Percentiles rank a stretch among this genome's conserved stretches.
These are phyloP conservation scores for Lineus longissimus DNA, from an alignment of 1,140 invertebrate genomes.

Conservation along the genomic window DNA sequence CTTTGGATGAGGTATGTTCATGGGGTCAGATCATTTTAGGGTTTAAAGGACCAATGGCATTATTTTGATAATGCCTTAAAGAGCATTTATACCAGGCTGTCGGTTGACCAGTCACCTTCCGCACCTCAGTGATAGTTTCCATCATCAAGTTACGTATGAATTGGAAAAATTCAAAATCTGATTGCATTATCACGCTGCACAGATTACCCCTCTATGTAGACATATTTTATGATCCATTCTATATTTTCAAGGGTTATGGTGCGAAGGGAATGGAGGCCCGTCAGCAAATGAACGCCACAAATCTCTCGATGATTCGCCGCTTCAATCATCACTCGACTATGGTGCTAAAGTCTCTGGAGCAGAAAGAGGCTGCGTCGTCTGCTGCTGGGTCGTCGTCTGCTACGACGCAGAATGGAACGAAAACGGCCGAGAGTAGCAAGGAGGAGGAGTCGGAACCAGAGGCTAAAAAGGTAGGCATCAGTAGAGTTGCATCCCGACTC, in stretches of 20 bases:
- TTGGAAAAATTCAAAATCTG: too few relatives aligned
- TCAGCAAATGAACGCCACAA: constrained; percentile 55
- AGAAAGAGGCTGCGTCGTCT: background rate
- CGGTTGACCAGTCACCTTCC: too few relatives aligned
- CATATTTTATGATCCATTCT: constrained; percentile 6
- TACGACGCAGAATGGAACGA: background rate
- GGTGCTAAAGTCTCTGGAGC: constrained; percentile 78
- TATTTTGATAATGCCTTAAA: too few relatives aligned
- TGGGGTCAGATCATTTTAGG: constrained; percentile 3
- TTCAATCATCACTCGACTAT: constrained; percentile 98
- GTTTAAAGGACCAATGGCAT: too few relatives aligned
- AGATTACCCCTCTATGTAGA: too few relatives aligned
- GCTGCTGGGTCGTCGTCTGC: background rate
- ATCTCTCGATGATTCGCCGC: constrained; percentile 86
- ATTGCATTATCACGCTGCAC: too few relatives aligned
- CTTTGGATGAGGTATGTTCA: constrained; percentile 69
- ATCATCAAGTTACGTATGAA: too few relatives aligned
- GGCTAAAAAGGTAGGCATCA: background rate
- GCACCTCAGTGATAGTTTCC: too few relatives aligned
- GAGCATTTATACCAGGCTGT: too few relatives aligned
- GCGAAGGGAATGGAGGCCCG: constrained; percentile 28
- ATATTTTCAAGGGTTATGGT: constrained; percentile 35
- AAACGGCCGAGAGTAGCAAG: background rate
- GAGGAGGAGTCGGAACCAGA: background rate
- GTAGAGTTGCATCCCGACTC: background rate